Evolutionary conservation across 1,140 invertebrate genomes (phyloP), one percentile per base, ranked within the genome.

Genomic region (Marisa cornuarietis): DNA sequence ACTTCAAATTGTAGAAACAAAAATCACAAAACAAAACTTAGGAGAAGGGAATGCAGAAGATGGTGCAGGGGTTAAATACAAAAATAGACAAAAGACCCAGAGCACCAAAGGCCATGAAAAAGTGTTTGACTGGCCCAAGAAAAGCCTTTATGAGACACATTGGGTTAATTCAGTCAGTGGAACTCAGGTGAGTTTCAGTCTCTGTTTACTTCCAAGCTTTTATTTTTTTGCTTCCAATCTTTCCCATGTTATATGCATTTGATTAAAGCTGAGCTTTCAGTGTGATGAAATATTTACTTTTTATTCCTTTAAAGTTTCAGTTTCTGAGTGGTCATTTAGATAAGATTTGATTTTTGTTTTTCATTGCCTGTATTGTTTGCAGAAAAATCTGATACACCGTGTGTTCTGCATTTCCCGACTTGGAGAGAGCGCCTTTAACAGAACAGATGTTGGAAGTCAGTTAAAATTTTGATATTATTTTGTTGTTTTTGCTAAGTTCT

Each of bases 371-470:
- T 79, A 79, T 74, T 81, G 73, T 68, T 87, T 87, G 65, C 86
- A 89, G 88, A 89, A 89, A 87, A 85, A 84, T 65, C 82, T 88
- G 31, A 76, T 89, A 18, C 88, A 89, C 81, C 82, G 87, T 24
- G 73, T 88, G 51, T 87, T 89, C 16, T 86, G 85, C 71, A 85
- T 89, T 79, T 85, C 85, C 63, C 87, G 87, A 71, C 76, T 88
- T 54, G 82, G 77, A 75, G 74, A 83, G 22, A 54, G 78, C 26
- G 73, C 80, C 18, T 68, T 42, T 63, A 85, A 88, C 75, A 85
- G 86, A 80, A 80, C 74, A 61, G 83, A 85, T 68, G 79, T 88
- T 80, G 87, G 86, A 80, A 84, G 88, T 89, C 85, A 83, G 86
- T 83, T 63, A 76, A 76, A 69, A 26, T 66, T 51, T 54, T 62